phyloP scores from a whole-genome alignment of 2,113 vertebrate species.

The Brachyhypopomus occidentalis region DNA sequence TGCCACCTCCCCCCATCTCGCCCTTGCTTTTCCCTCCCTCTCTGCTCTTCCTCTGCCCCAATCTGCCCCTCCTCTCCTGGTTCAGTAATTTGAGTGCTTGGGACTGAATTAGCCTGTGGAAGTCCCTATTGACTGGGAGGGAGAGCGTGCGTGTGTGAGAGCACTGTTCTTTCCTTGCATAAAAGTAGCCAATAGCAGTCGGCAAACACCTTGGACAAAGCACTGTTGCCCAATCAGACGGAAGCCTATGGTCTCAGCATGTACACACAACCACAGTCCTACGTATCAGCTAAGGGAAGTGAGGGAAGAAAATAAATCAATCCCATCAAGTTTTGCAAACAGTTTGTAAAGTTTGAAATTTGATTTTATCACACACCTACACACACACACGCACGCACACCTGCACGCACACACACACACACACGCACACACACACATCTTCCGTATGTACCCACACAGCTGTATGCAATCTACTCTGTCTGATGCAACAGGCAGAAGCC shows the following conservation, averaged over 20 bases:
- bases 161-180: not conserved
- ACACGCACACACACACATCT: no score
- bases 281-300: not conserved
- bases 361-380: no score
- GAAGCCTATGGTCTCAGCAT: not conserved
- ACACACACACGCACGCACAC: no score
- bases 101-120: constrained; percentile 67
- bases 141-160: constrained; percentile 8
- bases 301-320: no score
- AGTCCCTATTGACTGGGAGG: constrained; percentile 47
- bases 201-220: constrained; percentile 13
- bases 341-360: no score
- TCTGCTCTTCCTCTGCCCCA: constrained; percentile 44
- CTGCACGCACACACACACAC: no score
- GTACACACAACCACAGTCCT: not conserved
- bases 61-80: constrained; percentile 57
- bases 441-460: no score
- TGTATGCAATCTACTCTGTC: no score
- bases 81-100: constrained; percentile 67
- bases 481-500: no score
- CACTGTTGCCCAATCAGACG: constrained; percentile 45
- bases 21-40: not conserved
- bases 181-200: constrained; percentile 42
- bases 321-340: no score
- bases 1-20: constrained; percentile 50